Evolutionary conservation across 2,113 vertebrate species (phyloP), one percentile per base, ranked within the genome.

Genomic region (Etheostoma cragini): DNA sequence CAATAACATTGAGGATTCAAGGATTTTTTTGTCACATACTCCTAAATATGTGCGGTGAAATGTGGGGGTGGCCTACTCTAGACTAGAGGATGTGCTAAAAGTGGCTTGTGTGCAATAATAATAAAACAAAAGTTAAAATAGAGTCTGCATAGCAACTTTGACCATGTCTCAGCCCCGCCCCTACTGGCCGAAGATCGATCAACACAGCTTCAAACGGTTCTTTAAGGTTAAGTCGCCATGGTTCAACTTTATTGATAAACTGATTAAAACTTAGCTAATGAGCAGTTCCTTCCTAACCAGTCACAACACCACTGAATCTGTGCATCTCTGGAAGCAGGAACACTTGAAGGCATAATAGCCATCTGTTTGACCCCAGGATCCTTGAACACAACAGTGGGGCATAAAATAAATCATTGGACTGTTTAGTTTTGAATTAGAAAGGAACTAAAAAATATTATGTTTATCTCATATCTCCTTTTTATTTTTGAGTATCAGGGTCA

Each of bases 301-400:
- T 52, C n/a, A 45, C 60, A 16, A 22, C 61, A 54, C 33, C 72
- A 46, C 42, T 50, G 16, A 50, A 49, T 21, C 30, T 33, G 58
- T 60, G 24, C 13, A 35, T 72, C 38, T 85, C 78, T 81, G 64
- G 58, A 73, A 38, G 58, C 57, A 60, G 63, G 4, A 76, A 61
- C 30, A 80, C 58, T 68, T 81, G 47, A 82, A 75, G 73, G 61
- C 69, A 30, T 10, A 68, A 45, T 11, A 17, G 38, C 82, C 84
- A 86, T 90, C 87, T 88, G 86, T 84, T 81, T 78, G 24, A 81
- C 71, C 64, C 56, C 77, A 53, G 78, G 72, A 72, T 62, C 53
- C 10, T 24, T 49, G 11, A 3, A 56, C 22, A 30, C 49, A 5
- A 58, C n/a, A 35, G 61, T 11, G 47, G 58, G 67, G 50, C 8